These are phyloP conservation scores for Sphaerophoria taeniata DNA, from an alignment of 2,888 invertebrate species.

Conservation along the genomic window DNA sequence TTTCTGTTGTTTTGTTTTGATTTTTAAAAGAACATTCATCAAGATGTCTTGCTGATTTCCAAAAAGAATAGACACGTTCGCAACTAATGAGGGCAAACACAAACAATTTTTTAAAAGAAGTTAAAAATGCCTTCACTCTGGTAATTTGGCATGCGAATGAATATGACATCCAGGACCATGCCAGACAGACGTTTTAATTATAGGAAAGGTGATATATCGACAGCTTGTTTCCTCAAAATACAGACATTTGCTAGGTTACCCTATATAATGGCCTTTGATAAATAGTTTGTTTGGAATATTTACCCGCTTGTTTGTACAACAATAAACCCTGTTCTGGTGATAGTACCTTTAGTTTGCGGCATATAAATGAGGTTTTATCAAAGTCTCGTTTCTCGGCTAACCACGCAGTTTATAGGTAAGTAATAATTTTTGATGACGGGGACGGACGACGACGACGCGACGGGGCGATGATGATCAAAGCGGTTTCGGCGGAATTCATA, in stretches of 20 bases:
- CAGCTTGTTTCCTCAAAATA: constrained; percentile 19
- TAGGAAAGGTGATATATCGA: constrained; percentile 22
- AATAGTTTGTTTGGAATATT: background rate
- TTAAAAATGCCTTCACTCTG: background rate
- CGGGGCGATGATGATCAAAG: constrained; percentile 50
- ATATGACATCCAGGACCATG: constrained; percentile 17
- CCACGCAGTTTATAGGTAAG: background rate
- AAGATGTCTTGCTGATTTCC: constrained; percentile 54
- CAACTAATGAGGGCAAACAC: constrained; percentile 65
- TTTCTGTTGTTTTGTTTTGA: too few relatives aligned
- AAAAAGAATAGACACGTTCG: constrained; percentile 62
- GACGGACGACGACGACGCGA: too few relatives aligned
- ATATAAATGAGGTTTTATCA: constrained; percentile 47
- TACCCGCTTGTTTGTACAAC: constrained; percentile 8
- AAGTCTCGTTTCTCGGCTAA: constrained; percentile 32
- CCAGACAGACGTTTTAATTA: background rate
- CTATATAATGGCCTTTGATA: constrained; percentile 4
- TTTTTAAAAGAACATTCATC: constrained; percentile 33
- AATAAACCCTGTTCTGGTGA: constrained; percentile 2
- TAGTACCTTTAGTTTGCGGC: background rate
- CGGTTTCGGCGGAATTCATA: constrained; percentile 58
- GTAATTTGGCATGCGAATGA: constrained; percentile 50
- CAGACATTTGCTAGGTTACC: constrained; percentile 34
- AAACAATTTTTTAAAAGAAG: background rate
- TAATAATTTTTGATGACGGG: constrained; percentile 31